phyloP scores from a whole-genome alignment of 1,140 invertebrate genomes.

The Bombus sibiricus region DNA sequence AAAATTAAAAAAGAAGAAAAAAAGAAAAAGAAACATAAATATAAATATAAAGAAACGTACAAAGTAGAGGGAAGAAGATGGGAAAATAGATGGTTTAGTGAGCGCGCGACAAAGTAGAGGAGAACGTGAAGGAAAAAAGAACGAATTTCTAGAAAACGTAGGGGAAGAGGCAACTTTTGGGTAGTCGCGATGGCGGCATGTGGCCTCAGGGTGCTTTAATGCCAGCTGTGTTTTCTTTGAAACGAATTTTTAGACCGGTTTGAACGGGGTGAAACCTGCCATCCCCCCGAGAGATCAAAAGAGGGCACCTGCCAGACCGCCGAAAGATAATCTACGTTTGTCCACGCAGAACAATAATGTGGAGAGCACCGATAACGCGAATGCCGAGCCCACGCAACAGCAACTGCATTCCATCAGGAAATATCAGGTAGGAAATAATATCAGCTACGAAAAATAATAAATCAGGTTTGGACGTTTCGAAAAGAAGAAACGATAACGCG shows the following conservation, averaged over 20 bases:
- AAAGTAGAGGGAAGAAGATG: not conserved
- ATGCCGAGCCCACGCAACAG: conserved; percentile 89
- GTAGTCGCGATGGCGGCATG: conserved; percentile 39
- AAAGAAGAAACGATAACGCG: not conserved
- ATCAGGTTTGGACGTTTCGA: no score
- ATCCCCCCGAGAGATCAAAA: conserved; percentile 91
- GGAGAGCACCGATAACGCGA: conserved; percentile 83
- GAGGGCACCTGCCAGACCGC: conserved; percentile 86
- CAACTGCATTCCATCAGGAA: conserved; percentile 95
- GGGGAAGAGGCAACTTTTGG: conserved; percentile 21
- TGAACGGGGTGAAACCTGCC: conserved; percentile 86
- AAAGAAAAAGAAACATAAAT: not conserved
- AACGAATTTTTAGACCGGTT: conserved; percentile 80
- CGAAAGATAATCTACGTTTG: conserved; percentile 83
- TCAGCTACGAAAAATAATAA: no score
- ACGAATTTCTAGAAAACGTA: not conserved
- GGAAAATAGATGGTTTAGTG: no score
- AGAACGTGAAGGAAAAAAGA: not conserved
- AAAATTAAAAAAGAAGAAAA: not conserved
- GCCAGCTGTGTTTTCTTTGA: conserved; percentile 58
- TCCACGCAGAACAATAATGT: conserved; percentile 79
- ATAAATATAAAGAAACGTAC: not conserved
- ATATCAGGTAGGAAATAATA: conserved; percentile 87
- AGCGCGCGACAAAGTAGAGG: not conserved
- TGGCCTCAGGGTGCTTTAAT: conserved; percentile 60